Base-by-base conservation (phyloP, 2,113 vertebrate species). In the Talpa occidentalis region DNA sequence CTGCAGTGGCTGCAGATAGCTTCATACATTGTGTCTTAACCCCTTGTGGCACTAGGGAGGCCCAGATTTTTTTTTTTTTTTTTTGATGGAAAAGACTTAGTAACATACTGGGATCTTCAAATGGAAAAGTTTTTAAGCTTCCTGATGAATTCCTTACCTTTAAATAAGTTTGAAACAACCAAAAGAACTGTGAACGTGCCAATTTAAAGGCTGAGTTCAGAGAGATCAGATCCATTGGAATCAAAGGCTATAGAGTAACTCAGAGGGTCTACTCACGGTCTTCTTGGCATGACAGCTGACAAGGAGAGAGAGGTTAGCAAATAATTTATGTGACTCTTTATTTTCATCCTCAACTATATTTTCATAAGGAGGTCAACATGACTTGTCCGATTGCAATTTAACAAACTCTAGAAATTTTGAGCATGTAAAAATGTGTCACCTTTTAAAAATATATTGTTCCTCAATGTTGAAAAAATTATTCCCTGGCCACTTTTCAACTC, bases 321-420 rank as follows among this genome's bases (percentile, higher is more conserved):
- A 82, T 52, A 40, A 7, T 5, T 37, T 56, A 5, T 28, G 11
- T 54, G 28, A 3, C 16, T 94, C 24, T 87, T 95, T n/a, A 32
- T 56, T 80, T 86, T 17, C 9, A 54, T 72, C n/a, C n/a, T n/a
- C 10, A 76, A n/a, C 26, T 62, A 42, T 32, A 72, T 86, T 85
- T 42, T 81, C n/a, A 92, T 49, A 72, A 84, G 40, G 32, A 90
- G 28, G 22, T 3, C 16, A 64, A 92, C 83, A 64, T 15, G 28
- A 78, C 9, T 82, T 47, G n/a, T 77, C 26, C 66, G 64, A 59
- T 47, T 79, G 32, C 28, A 94, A 28, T 70, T 88, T 95, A 91
- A 82, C 40, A 80, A 56, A 0, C 3, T 83, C 42, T 47, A 80
- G 44, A 93, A 74, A 66, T 67, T 21, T 60, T 76, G 74, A 85